Evolutionary conservation across 2,888 invertebrate genomes (phyloP), one percentile per base, ranked within the genome.

Genomic region (Azorinus chamasolen): DNA sequence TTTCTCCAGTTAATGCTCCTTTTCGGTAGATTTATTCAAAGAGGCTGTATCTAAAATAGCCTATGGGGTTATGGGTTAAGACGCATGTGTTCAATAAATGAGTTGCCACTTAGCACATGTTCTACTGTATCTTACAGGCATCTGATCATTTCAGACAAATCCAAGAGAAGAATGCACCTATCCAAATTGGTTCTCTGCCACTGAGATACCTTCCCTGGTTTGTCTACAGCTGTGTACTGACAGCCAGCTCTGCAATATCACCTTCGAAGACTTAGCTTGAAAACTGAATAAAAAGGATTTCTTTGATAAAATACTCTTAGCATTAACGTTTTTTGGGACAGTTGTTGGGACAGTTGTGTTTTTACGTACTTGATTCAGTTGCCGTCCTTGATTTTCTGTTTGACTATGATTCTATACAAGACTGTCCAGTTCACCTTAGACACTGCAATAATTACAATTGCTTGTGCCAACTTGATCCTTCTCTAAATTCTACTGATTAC

Each of bases 321-420:
- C 83, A 85, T 94, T 2, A 91, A 91, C 12, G 91, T 94, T 48
- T 93, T 93, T 18, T 79, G 94, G 14, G 90, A 22, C 93, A 93
- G 55, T 87, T 94, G 24, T 93, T 94, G 58, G 93, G 93, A 27
- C 94, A 93, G 41, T 94, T 94, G 39, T 94, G 94, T 1, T 92
- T 95, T 75, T 95, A 95, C 89, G 93, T 95, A 48, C 91, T 95
- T 41, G 95, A 95, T 85, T 94, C 94, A n/a, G 94, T 95, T 39
- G 93, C 89, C 50, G 68, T 84, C 25, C 71, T 90, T 25, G 81
- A 86, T 43, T 70, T 83, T 20, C 50, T 87, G 45, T 84, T 85
- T 66, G 74, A 84, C 27, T 61, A 69, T 51, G 58, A 70, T 48
- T 79, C 82, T 54, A 63, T 82, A 14, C 64, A 76, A 8, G 83